Evolutionary conservation across 2,888 invertebrate genomes (phyloP), one percentile per base, ranked within the genome.

Genomic region (Leistus spinibarbis): DNA sequence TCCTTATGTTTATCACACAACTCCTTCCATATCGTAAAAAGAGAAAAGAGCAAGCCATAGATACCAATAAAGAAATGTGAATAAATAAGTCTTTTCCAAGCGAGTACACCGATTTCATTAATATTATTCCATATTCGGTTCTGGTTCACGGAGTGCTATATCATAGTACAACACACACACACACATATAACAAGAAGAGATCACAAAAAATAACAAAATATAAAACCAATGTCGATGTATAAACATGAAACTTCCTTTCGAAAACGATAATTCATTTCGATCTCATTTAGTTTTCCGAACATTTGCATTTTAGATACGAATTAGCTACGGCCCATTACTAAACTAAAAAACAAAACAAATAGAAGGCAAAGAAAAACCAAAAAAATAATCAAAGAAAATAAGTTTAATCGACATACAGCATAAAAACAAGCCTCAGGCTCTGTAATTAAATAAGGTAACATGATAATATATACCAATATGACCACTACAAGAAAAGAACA

Each of bases 391-490:
- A 60, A 60, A 60, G 60, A 60, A 60, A 60, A 60, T 60, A 22
- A 60, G 60, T 60, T 60, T 60, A 60, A 60, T 60, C 60, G 60
- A 20, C 22, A 20, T 20, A 60, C 40, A 20, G 60, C 19, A 17
- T 60, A 60, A 60, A 60, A 60, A 60, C 19, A 19, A 7, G 22
- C 60, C 13, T 19, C 60, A 17, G 3, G 60, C 22, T 20, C 13
- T 20, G 17, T 60, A 60, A 60, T 60, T 60, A 60, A 60, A 60
- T 60, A 60, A 19, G 60, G 60, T 60, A 60, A 60, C 60, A 60
- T 60, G 60, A 60, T 60, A 60, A 60, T 60, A 60, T 19, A 60
- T 40, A 40, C 40, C 1, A 40, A 40, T 40, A 40, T 40, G 40
- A 40, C 7, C 10, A 40, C 40, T 40, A 40, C 40, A 7, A 40